Evolutionary conservation across 2,888 invertebrate genomes (phyloP).

Genomic region (Julus scandinavius): DNA sequence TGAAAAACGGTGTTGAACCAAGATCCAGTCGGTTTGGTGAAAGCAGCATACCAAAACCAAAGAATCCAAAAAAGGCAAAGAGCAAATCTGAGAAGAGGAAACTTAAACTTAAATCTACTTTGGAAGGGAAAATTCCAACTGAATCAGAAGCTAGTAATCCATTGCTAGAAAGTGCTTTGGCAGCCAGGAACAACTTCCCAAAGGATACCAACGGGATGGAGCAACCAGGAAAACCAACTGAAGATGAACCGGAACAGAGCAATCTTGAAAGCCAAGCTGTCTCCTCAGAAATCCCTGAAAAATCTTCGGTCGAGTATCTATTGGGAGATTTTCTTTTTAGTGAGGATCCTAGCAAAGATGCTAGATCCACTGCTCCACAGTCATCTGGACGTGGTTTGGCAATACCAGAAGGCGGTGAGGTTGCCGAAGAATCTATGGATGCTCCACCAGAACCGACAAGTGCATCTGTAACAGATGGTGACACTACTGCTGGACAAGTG

Average conservation of each 20-base stretch:
- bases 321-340: neutral
- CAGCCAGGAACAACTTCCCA: neutral
- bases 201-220: neutral
- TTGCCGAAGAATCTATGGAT: neutral
- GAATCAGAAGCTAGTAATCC: neutral
- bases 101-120: neutral
- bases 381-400: neutral
- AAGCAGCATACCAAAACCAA: neutral
- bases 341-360: neutral
- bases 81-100: neutral
- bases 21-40: neutral
- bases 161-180: neutral
- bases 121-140: neutral
- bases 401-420: neutral
- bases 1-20: neutral
- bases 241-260: neutral
- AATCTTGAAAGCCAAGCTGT: neutral
- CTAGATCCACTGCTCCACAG: neutral
- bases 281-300: neutral
- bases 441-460: neutral
- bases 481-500: neutral
- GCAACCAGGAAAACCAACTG: neutral
- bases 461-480: neutral
- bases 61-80: neutral
- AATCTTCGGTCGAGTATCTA: neutral